These are phyloP conservation scores for Calycopis cecrops DNA, from an alignment of 1,140 invertebrate genomes.

Conservation along the genomic window DNA sequence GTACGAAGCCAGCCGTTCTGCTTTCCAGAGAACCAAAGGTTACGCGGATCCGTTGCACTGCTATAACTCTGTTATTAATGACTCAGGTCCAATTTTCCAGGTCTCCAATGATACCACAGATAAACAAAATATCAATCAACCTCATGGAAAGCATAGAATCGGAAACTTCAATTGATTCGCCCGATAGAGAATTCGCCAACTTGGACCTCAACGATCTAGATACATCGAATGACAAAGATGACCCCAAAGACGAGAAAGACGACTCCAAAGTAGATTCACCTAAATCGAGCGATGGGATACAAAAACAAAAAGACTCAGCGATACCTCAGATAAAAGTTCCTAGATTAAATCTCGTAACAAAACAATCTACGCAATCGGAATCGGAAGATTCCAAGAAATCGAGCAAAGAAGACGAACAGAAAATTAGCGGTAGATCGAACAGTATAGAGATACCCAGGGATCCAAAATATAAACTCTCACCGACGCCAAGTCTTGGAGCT, in stretches of 20 bases:
- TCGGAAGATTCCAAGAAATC: constrained; percentile 54
- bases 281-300: constrained; percentile 32
- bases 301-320: constrained; percentile 38
- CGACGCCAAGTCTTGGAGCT: constrained; percentile 44
- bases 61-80: background rate
- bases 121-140: constrained; percentile 73
- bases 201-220: constrained; percentile 61
- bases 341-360: constrained; percentile 49
- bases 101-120: constrained; percentile 63
- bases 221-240: constrained; percentile 41
- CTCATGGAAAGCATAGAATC: constrained; percentile 73
- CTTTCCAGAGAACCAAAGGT: too few species aligned
- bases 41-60: background rate
- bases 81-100: constrained; percentile 33
- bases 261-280: constrained; percentile 25
- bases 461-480: constrained; percentile 45
- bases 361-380: constrained; percentile 42
- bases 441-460: constrained; percentile 48
- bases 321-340: constrained; percentile 66
- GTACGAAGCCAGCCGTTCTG: too few species aligned
- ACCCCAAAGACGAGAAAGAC: constrained; percentile 31
- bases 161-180: constrained; percentile 69
- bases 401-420: constrained; percentile 43
- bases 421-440: constrained; percentile 41
- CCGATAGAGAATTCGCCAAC: constrained; percentile 64